phyloP scores from a whole-genome alignment of 2,113 vertebrate genomes.

The Sebastes schlegelii region DNA sequence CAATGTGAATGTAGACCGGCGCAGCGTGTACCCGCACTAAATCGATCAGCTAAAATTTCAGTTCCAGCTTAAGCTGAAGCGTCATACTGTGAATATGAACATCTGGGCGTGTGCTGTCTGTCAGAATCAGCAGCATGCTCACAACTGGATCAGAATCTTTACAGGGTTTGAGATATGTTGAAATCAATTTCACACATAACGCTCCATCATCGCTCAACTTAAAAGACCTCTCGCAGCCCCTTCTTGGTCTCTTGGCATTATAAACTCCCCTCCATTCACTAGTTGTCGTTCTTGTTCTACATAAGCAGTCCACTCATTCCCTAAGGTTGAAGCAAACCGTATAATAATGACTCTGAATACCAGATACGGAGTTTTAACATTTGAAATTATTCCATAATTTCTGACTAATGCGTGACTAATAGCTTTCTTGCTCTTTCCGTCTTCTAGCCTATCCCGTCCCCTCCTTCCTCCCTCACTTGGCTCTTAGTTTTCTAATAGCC shows the following conservation, averaged over 20 bases:
- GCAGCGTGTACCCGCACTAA: slow-evolving; percentile 3
- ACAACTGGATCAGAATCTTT: slow-evolving; percentile 29
- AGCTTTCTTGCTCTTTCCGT: slow-evolving; percentile 70
- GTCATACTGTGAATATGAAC: slow-evolving; percentile 37
- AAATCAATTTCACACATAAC: slow-evolving; percentile 8
- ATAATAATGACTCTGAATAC: slow-evolving; percentile 73
- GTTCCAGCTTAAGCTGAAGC: slow-evolving; percentile 8
- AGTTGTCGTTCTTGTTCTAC: slow-evolving; percentile 36
- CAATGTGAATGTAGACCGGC: not conserved
- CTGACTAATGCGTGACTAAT: slow-evolving; percentile 82
- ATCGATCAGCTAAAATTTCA: slow-evolving; percentile 41
- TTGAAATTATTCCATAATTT: slow-evolving; percentile 83
- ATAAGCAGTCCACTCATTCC: slow-evolving; percentile 57
- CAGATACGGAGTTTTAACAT: slow-evolving; percentile 81
- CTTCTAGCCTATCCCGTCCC: slow-evolving; percentile 54
- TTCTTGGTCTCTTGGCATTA: slow-evolving; percentile 26
- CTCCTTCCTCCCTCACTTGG: slow-evolving; percentile 49
- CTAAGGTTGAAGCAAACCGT: slow-evolving; percentile 69
- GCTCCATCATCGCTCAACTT: slow-evolving; percentile 14
- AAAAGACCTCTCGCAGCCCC: slow-evolving; percentile 14
- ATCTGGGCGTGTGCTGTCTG: slow-evolving; percentile 35
- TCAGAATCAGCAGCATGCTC: slow-evolving; percentile 25
- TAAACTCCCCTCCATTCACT: slow-evolving; percentile 36
- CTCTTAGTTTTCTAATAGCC: slow-evolving; percentile 71
- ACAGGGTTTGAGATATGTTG: slow-evolving; percentile 11